Base-by-base conservation (phyloP, 2,797 vertebrate species). In the Hephaestus fuliginosus region DNA sequence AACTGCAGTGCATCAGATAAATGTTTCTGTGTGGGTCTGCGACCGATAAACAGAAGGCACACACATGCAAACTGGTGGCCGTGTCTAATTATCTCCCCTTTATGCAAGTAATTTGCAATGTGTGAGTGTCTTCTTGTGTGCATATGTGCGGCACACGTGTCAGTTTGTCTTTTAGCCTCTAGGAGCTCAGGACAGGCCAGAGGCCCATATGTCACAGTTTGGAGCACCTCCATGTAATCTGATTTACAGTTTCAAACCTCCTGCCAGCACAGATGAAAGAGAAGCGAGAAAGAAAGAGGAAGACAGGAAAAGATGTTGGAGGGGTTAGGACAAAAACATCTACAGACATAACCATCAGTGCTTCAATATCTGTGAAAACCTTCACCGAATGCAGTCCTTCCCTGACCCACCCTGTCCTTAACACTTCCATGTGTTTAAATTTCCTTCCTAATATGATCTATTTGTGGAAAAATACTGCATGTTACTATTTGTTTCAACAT, bases 151-250 rank as follows among this genome's bases (percentile, higher is more conserved):
- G 25, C 65, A 52, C 57, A 70, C 56, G 48, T 84, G 65, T 77
- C 8, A 14, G 43, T 65, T 68, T 67, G 28, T 76, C 44, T 82
- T 63, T 74, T 13, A 14, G 73, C 33, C 57, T 71, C 7, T 17
- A 48, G 41, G 43, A 69, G 69, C 43, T 58, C 43, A 83, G 14
- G 39, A 69, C 30, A 68, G 66, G 61, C 55, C 64, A 64, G 33
- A 79, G 68, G 44, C 64, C 74, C 84, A 83, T 81, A 85, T 91
- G 87, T 90, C 80, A 65, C 43, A 69, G 65, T 88, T 80, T 90
- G 75, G 68, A 88, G 62, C 63, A 67, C 70, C 82, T 63, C 76
- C 79, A 86, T 74, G 56, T 83, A 87, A 87, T 89, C 82, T 82
- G 84, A 82, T 87, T 86, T 89, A 77, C 77, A 83, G 74, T 55